Evolutionary conservation across 2,113 vertebrate species (phyloP), one percentile per base, ranked within the genome.

Genomic region (Chloropsis cyanopogon): DNA sequence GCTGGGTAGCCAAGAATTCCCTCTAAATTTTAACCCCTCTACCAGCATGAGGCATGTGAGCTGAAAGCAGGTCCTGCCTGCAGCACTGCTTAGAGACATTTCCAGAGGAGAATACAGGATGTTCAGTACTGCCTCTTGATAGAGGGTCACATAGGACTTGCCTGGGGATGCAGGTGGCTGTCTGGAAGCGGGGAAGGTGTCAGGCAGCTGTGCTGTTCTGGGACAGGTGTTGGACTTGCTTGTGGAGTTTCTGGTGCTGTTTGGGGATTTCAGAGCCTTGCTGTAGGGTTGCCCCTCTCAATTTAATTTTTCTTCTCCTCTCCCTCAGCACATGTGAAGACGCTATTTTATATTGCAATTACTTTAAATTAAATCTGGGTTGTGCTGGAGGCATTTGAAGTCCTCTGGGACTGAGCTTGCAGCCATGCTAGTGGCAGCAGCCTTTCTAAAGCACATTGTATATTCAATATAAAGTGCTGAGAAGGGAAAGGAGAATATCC

Each of bases 361-460:
- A 96, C 96, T 97, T 97, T 93, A 94, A 96, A 94, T 96, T 97
- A 95, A 97, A 97, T 94, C 92, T 93, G 69, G 95, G 93, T 95
- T 96, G 94, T 79, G 75, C 96, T 93, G 52, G 82, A 93, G 95
- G 90, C 93, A 89, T 81, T 96, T 59, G 78, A 92, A 88, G 33
- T 84, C 96, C 81, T 88, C 41, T 73, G 94, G 90, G 97, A 91
- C 39, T 26, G 37, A 95, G 80, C 92, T 89, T 92, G 92, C 71
- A 59, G 91, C 91, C 60, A 44, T n/a, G 76, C 89, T 90, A 29
- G 93, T 82, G 92, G 87, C 90, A 88, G 89, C 64, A 68, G 80
- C 76, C 87, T 85, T 87, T 90, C 69, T 53, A 44, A 89, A 90
- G 78, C 49, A 63, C 22, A 6, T 11, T 68, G 63, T 63, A 41